Conservation (phyloP, 2,888 invertebrate genomes). For the Cosmorhoe ocellata region DNA sequence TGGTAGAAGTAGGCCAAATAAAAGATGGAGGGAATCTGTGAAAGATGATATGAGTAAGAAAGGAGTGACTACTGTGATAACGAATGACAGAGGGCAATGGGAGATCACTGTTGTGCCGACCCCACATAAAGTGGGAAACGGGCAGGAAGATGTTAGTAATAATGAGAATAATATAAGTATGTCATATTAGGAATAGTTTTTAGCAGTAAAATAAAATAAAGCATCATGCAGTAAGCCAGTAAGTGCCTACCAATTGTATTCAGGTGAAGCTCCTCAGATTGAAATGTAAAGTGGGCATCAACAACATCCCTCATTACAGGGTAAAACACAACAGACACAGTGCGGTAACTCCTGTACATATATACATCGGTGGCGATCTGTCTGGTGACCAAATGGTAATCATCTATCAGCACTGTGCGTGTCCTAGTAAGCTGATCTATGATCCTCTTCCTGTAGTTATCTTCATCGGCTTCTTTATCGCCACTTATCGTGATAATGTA, state of each 20-base stretch:
- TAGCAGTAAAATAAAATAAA: background rate
- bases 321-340: constrained; percentile 73
- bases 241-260: constrained; percentile 71
- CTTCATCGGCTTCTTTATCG: constrained; percentile 65
- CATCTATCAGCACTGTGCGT: constrained; percentile 65
- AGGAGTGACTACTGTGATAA: no score
- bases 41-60: no score
- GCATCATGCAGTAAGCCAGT: background rate
- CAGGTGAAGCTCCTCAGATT: constrained; percentile 75
- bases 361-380: constrained; percentile 73
- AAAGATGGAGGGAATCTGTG: no score
- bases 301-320: constrained; percentile 65
- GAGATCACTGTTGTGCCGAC: no score
- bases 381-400: constrained; percentile 70
- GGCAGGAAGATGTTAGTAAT: no score
- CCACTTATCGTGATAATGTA: constrained; percentile 58
- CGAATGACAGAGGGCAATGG: no score
- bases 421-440: constrained; percentile 68
- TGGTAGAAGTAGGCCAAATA: no score
- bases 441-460: constrained; percentile 62
- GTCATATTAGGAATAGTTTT: no score
- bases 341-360: constrained; percentile 75
- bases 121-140: no score
- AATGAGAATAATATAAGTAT: no score
- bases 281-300: constrained; percentile 74